Conservation (phyloP, 2,888 invertebrate species). For the Caenorhabditis auriculariae region DNA sequence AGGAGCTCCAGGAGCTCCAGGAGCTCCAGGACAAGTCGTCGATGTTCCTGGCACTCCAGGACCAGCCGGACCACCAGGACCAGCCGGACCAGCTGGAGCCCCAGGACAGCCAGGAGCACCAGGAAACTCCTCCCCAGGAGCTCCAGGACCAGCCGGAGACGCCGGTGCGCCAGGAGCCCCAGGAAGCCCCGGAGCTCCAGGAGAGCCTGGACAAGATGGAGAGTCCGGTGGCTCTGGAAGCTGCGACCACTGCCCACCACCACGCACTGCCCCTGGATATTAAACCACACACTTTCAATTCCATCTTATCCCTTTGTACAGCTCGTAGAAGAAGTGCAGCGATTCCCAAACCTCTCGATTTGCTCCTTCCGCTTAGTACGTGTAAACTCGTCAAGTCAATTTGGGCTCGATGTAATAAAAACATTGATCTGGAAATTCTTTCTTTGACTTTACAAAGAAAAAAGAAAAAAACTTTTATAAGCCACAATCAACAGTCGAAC, state of each 20-base stretch:
- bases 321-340: neutral
- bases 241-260: constrained; percentile 45
- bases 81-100: constrained; percentile 28
- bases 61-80: constrained; percentile 37
- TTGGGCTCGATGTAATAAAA: no score
- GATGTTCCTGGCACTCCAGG: constrained; percentile 34
- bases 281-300: constrained; percentile 2
- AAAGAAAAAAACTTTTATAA: no score
- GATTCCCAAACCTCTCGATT: no score
- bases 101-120: constrained; percentile 35
- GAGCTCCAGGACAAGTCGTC: constrained; percentile 38
- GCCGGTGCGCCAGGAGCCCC: constrained; percentile 35
- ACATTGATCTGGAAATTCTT: no score
- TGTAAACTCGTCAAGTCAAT: no score
- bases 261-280: constrained; percentile 37
- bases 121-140: constrained; percentile 22
- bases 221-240: constrained; percentile 27
- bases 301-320: neutral
- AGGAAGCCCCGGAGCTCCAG: constrained; percentile 33
- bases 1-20: constrained; percentile 30
- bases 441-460: no score
- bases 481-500: no score
- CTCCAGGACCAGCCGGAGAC: constrained; percentile 31
- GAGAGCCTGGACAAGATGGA: constrained; percentile 31
- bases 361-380: no score